Percentiles rank a stretch among this genome's conserved stretches.
phyloP scores from a whole-genome alignment of 35 echinoderm and acorn worm species.

The Ophiothrix spiculata region DNA sequence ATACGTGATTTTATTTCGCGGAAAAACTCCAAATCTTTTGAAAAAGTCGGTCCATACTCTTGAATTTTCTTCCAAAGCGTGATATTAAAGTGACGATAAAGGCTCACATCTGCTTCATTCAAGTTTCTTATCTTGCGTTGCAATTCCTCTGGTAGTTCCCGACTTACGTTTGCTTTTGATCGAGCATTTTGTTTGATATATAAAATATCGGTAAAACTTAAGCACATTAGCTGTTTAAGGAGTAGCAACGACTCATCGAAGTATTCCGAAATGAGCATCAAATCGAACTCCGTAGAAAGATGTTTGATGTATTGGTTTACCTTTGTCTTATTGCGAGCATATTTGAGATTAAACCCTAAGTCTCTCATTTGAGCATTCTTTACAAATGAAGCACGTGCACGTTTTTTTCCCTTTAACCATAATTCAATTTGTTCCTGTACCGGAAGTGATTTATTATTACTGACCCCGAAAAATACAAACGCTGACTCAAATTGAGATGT shows the following conservation, averaged over 20 bases:
- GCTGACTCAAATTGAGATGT: slow-evolving; percentile 61
- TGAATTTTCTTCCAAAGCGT: neutral
- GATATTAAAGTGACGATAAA: neutral
- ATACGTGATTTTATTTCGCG: neutral
- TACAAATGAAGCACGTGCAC: too few relatives aligned
- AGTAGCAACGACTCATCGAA: neutral
- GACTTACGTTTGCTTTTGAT: neutral
- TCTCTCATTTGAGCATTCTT: too few relatives aligned
- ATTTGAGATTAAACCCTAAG: too few relatives aligned
- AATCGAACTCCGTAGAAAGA: neutral
- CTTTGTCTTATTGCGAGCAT: too few relatives aligned
- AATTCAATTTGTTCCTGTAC: too few relatives aligned
- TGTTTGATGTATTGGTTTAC: too few relatives aligned
- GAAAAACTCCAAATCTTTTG: neutral
- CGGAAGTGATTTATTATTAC: too few relatives aligned
- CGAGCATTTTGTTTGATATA: neutral
- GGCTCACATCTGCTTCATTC: neutral
- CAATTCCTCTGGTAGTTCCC: neutral
- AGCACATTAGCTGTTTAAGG: neutral
- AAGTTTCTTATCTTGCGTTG: neutral
- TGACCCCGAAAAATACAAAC: slow-evolving; percentile 75
- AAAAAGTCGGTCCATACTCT: neutral
- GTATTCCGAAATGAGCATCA: neutral
- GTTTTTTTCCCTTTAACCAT: too few relatives aligned
- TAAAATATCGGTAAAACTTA: neutral